Conservation (phyloP, 30 jellyfish, hydroid and myxozoan genomes). For the Nemopilema nomurai region DNA sequence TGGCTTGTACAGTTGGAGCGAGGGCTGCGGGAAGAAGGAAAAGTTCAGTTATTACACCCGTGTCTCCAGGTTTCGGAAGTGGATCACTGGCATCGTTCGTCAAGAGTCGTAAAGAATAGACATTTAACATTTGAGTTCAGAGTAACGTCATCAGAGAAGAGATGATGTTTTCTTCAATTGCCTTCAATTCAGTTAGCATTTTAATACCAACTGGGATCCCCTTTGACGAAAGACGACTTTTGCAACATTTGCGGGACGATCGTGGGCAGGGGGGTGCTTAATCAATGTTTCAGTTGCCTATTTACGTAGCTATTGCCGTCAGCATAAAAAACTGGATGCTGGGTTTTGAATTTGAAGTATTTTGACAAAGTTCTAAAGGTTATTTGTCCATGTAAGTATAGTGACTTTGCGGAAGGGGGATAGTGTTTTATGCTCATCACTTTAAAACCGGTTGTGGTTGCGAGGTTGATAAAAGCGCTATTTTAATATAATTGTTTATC, state of each 20-base stretch:
- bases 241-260: background rate
- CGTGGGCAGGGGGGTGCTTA: background rate
- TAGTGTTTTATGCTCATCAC: too few relatives aligned
- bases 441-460: too few relatives aligned
- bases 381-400: too few relatives aligned
- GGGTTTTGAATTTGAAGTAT: too few relatives aligned
- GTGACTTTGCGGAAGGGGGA: too few relatives aligned
- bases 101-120: conserved; percentile 3
- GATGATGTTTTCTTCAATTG: too few relatives aligned
- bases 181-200: too few relatives aligned
- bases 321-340: too few relatives aligned
- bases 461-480: too few relatives aligned
- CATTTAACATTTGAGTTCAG: background rate
- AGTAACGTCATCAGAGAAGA: background rate
- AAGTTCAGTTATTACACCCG: conserved; percentile 83
- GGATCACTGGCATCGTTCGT: conserved; percentile 61
- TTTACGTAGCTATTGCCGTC: background rate
- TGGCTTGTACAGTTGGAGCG: conserved; percentile 94
- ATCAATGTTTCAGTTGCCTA: background rate
- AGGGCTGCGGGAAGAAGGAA: conserved; percentile 79
- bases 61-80: conserved; percentile 75
- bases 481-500: too few relatives aligned
- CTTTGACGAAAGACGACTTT: background rate
- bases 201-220: background rate
- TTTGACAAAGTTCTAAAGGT: too few relatives aligned